Evolutionary conservation across 2,888 invertebrate genomes (phyloP).

Genomic region (Heteromurus nitidus): DNA sequence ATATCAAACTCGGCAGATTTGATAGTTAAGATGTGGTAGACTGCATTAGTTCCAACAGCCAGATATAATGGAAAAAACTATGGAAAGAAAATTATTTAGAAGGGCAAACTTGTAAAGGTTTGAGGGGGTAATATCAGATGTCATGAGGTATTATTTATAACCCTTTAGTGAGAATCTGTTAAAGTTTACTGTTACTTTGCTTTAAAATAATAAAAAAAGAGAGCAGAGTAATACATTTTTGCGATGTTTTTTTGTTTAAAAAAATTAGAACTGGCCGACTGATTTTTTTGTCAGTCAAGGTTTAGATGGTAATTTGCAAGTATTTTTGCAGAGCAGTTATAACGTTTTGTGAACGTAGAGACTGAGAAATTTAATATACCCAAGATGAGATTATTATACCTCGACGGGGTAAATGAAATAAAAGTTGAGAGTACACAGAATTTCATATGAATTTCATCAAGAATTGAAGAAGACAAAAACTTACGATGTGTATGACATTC

Average conservation of each 20-base stretch:
- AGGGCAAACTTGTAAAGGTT: background rate
- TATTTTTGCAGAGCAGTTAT: constrained; percentile 13
- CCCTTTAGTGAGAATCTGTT: constrained; percentile 14
- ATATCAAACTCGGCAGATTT: background rate
- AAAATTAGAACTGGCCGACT: background rate
- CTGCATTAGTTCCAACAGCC: background rate
- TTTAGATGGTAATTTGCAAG: background rate
- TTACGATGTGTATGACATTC: constrained; percentile 46
- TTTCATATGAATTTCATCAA: background rate
- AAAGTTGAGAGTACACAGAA: background rate
- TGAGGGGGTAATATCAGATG: constrained; percentile 1
- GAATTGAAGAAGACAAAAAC: constrained; percentile 15
- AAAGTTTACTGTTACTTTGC: background rate
- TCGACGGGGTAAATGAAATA: constrained; percentile 3
- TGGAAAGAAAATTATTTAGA: constrained; percentile 9
- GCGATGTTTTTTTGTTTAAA: background rate
- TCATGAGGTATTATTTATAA: constrained; percentile 8
- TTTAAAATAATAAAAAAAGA: background rate
- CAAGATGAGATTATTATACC: background rate
- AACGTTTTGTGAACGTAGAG: background rate
- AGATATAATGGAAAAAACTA: constrained; percentile 11
- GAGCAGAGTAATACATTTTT: background rate
- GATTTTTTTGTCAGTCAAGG: background rate
- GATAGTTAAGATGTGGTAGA: background rate
- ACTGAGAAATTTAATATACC: constrained; percentile 1